A percentile compares a stretch with the other conserved stretches of the same genome.
phyloP scores from a whole-genome alignment of 2,113 vertebrate genomes.

The Herpetotheres cachinnans region DNA sequence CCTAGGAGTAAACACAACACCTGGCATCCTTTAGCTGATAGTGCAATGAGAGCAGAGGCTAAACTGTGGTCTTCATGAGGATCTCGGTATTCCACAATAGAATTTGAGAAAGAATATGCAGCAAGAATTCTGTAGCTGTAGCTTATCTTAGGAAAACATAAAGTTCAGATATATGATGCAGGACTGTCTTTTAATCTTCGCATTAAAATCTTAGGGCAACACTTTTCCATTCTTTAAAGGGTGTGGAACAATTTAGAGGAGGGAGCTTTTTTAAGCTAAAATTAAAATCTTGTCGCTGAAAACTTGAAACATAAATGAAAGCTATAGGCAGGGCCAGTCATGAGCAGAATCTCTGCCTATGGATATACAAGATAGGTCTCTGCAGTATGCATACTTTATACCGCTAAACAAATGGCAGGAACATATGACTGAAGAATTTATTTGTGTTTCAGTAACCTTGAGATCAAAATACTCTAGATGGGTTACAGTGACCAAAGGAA shows the following conservation, averaged over 20 bases:
- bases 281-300: background rate
- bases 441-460: conserved; percentile 31
- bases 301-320: background rate
- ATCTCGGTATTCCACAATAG: background rate
- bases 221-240: background rate
- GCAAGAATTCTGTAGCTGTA: background rate
- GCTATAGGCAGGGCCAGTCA: background rate
- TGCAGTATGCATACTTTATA: background rate
- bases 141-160: background rate
- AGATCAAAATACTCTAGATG: background rate
- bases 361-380: background rate
- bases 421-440: background rate
- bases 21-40: background rate
- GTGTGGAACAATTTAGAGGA: background rate
- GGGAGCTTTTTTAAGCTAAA: background rate
- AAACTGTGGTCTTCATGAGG: background rate
- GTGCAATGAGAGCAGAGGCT: background rate
- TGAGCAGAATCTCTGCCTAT: background rate
- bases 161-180: background rate
- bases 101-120: background rate
- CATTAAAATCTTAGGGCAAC: background rate
- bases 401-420: background rate
- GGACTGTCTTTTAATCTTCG: background rate
- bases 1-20: background rate
- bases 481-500: background rate